A percentile compares a stretch with the other conserved stretches of the same genome.
These are phyloP conservation scores for Dastarcus helophoroides DNA, from an alignment of 2,888 invertebrate species.

Conservation along the genomic window DNA sequence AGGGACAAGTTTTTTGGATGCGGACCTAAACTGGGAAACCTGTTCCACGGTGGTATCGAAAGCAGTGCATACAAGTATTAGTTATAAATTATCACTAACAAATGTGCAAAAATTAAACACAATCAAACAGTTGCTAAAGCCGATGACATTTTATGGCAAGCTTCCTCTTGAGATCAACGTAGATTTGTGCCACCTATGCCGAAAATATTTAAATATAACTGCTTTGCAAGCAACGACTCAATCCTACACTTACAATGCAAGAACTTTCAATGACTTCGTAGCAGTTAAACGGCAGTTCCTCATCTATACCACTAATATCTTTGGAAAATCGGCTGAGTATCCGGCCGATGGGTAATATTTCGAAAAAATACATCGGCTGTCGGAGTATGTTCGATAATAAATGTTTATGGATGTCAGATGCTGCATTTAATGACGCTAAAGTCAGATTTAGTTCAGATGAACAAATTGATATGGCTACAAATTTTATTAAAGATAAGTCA, in stretches of 20 bases:
- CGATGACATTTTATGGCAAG: too few relatives aligned
- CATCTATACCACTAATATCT: conserved; percentile 55
- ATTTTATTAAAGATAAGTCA: conserved; percentile 9
- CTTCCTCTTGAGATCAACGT: too few relatives aligned
- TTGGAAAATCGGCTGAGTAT: conserved; percentile 57
- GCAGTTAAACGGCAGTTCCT: conserved; percentile 42
- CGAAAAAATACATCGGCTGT: conserved; percentile 58
- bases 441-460: conserved; percentile 45
- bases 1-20: too few relatives aligned
- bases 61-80: too few relatives aligned
- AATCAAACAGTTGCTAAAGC: too few relatives aligned
- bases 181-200: conserved; percentile 1
- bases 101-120: too few relatives aligned
- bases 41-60: too few relatives aligned
- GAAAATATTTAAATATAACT: conserved; percentile 28
- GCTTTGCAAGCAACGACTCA: conserved; percentile 14
- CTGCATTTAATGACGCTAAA: conserved; percentile 48
- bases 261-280: conserved; percentile 36
- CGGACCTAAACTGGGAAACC: too few relatives aligned
- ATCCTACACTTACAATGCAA: conserved; percentile 31
- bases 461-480: conserved; percentile 40
- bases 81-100: too few relatives aligned
- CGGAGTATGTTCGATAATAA: conserved; percentile 47
- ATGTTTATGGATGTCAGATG: conserved; percentile 45
- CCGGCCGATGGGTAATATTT: conserved; percentile 56